A percentile compares a stretch with the other conserved stretches of the same genome.
These are phyloP conservation scores for Odobenus rosmarus DNA, from an alignment of 2,113 vertebrate species.

Conservation along the genomic window DNA sequence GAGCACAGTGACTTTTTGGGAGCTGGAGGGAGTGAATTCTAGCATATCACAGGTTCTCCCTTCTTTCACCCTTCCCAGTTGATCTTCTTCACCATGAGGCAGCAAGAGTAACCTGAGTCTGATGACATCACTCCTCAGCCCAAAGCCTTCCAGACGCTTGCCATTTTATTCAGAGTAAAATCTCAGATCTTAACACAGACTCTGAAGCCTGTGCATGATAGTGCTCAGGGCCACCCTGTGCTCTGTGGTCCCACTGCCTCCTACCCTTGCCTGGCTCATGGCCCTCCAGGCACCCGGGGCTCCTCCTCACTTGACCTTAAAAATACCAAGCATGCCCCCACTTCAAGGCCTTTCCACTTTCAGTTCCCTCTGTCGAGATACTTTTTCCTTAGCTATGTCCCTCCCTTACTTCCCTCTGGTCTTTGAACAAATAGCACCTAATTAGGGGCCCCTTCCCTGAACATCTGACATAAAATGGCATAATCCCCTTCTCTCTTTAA, in stretches of 20 bases:
- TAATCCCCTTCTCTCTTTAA: background rate
- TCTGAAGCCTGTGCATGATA: background rate
- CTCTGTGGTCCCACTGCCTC: too few relatives aligned
- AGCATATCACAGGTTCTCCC: fast-evolving
- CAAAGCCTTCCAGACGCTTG: background rate
- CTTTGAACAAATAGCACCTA: background rate
- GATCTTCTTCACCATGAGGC: background rate
- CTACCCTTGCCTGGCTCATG: background rate
- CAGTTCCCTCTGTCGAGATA: background rate
- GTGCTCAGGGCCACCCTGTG: background rate
- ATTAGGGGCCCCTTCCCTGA: background rate
- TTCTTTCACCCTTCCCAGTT: background rate
- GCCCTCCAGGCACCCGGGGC: background rate
- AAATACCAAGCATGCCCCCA: background rate
- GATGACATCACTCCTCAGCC: fast-evolving
- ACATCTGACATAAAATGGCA: background rate
- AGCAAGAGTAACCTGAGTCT: background rate
- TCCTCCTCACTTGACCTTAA: background rate
- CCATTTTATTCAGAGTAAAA: background rate
- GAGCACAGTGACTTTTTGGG: too few relatives aligned
- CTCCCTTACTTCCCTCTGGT: background rate
- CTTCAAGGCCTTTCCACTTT: background rate
- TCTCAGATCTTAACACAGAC: background rate
- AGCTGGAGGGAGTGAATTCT: fast-evolving
- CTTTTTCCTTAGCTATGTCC: background rate